A percentile compares a stretch with the other conserved stretches of the same genome.
Conservation (phyloP, 2,113 vertebrate genomes). For the Hippopotamus amphibius region DNA sequence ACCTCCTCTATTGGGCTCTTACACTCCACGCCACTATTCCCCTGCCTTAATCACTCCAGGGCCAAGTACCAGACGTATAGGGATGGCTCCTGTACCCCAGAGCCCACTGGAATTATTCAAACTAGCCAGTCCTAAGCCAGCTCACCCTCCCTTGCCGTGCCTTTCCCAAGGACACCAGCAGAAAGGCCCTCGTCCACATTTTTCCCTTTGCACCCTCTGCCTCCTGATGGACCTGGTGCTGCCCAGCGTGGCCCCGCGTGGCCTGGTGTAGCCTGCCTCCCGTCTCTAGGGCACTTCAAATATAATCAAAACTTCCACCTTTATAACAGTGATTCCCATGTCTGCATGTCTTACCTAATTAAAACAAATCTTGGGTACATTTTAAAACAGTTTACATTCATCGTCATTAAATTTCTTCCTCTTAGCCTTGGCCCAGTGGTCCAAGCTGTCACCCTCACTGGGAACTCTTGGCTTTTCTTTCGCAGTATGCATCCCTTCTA, state of each 20-base stretch:
- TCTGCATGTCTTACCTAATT: neutral
- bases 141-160: neutral
- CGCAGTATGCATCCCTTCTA: neutral
- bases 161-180: neutral
- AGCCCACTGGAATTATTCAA: neutral
- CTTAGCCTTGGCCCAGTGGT: neutral
- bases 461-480: neutral
- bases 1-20: too few relatives aligned
- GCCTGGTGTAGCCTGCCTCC: too few relatives aligned
- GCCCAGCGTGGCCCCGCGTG: rapidly evolving
- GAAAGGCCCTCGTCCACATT: neutral
- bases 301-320: neutral
- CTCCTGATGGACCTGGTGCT: neutral
- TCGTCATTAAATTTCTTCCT: neutral
- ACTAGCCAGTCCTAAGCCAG: neutral
- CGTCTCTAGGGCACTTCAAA: neutral
- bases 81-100: neutral
- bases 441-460: neutral
- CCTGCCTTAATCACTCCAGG: neutral
- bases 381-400: neutral
- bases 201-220: rapidly evolving
- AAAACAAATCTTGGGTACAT: neutral
- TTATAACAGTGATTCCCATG: neutral
- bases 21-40: neutral
- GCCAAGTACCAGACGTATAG: neutral